Evolutionary conservation across 2,113 vertebrate species (phyloP).

Genomic region (Canis aureus): DNA sequence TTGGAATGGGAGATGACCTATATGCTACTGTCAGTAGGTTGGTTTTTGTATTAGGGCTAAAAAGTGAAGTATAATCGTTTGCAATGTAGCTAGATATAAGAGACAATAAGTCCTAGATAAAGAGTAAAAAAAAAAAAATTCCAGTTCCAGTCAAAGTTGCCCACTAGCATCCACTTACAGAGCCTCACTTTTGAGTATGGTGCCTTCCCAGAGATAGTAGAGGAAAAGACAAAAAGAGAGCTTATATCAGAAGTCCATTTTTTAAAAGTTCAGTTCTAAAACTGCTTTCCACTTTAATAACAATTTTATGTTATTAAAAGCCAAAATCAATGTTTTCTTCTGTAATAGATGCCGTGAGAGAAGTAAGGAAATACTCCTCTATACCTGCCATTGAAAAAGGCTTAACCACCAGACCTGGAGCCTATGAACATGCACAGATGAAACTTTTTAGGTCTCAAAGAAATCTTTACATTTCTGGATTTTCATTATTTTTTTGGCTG

Average conservation of each 20-base stretch:
- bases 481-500: constrained; percentile 98
- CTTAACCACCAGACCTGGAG: constrained; percentile 84
- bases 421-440: constrained; percentile 95
- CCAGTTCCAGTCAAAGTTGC: not conserved
- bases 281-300: constrained; percentile 38
- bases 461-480: constrained; percentile 98
- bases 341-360: constrained; percentile 93
- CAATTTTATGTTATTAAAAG: constrained; percentile 53
- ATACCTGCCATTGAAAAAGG: constrained; percentile 85
- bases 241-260: not conserved
- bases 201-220: not conserved
- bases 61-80: constrained; percentile 6
- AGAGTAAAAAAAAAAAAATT: not conserved
- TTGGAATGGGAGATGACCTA: not conserved
- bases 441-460: constrained; percentile 98
- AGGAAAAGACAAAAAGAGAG: not conserved
- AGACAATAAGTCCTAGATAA: not conserved
- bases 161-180: not conserved
- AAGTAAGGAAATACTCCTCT: constrained; percentile 94
- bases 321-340: not conserved
- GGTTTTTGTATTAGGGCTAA: constrained; percentile 21
- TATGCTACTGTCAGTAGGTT: not conserved
- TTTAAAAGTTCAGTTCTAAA: constrained; percentile 46
- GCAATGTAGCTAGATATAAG: not conserved
- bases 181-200: not conserved